phyloP scores from a whole-genome alignment of 2,888 invertebrate genomes.

The Plagodis dolabraria region DNA sequence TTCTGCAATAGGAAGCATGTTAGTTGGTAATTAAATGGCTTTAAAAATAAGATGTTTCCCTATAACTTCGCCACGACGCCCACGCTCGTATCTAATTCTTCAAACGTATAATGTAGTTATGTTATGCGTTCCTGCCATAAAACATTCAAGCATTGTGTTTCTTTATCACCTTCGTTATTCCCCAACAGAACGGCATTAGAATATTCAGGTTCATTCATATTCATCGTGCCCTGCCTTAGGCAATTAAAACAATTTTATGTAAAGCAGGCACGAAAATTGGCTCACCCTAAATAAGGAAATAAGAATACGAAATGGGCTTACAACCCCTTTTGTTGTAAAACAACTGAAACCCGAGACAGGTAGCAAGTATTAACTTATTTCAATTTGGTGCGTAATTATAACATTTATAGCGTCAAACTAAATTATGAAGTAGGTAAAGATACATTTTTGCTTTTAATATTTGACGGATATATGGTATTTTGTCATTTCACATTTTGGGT shows the following conservation, averaged over 20 bases:
- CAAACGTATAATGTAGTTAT: too few species aligned
- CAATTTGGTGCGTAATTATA: neutral
- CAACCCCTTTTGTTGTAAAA: slow-evolving; percentile 22
- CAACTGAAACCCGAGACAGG: slow-evolving; percentile 11
- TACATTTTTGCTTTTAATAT: too few species aligned
- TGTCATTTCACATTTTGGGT: too few species aligned
- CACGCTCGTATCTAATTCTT: too few species aligned
- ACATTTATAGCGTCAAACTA: too few species aligned
- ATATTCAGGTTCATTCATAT: slow-evolving; percentile 28
- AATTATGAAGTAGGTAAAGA: too few species aligned
- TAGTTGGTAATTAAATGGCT: too few species aligned
- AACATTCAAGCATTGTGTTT: slow-evolving; percentile 7
- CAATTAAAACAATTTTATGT: slow-evolving; percentile 39
- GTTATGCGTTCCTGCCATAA: neutral
- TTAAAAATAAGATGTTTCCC: neutral
- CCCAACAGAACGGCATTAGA: slow-evolving; percentile 22
- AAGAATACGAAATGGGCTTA: slow-evolving; percentile 27
- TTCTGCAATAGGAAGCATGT: neutral
- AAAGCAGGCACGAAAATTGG: slow-evolving; percentile 26
- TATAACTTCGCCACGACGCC: neutral
- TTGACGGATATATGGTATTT: too few species aligned
- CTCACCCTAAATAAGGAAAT: slow-evolving; percentile 22
- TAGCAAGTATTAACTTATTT: slow-evolving; percentile 5
- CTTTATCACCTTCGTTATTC: slow-evolving; percentile 21
- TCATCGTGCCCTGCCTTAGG: slow-evolving; percentile 26